Evolutionary conservation across 2,113 vertebrate genomes (phyloP), one percentile per base, ranked within the genome.

Genomic region (Geococcyx californianus): DNA sequence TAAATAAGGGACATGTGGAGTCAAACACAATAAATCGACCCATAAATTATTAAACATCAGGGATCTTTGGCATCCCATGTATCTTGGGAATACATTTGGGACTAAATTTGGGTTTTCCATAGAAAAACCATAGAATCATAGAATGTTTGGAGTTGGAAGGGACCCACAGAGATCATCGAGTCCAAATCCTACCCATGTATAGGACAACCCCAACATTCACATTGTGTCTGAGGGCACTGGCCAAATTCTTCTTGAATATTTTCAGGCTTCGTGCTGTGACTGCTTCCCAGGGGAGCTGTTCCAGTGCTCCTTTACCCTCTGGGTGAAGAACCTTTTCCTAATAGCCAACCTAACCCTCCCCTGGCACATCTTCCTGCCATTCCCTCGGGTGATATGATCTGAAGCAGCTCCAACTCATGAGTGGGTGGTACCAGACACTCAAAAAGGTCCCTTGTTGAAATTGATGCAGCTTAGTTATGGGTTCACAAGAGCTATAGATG

Each of bases 61-160:
- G 1, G 24, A 44, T 6, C 3, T 44, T 87, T 70, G 13, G 8
- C 21, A 20, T 44, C 4, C 3, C 1, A 9, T 33, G 7, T 23
- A 3, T 23, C 7, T 33, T 67, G 4, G 5, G 40, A 58, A 42
- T 36, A 40, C 75, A 75, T 55, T 1, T 44, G 47, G 40, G 74
- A 47, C 7, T 16, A 45, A 60, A 75, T 52, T 13, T 28, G 16
- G 66, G 26, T 1, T 3, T 28, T 29, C 7, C 2, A 11, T 9
- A 18, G 24, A 19, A 58, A 83, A 67, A 42, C 18, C 44, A 45
- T 45, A 45, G 42, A 44, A 44, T 44, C 42, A 47, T 7, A 47
- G 47, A 47, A 47, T 47, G 20, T 19, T 18, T 8, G 9, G 47
- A 47, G 47, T 23, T 47, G 47, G 19, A 18, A 47, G 47, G 47